Conservation (phyloP, 2,888 invertebrate genomes). For the Eueremaeus valkanovi region DNA sequence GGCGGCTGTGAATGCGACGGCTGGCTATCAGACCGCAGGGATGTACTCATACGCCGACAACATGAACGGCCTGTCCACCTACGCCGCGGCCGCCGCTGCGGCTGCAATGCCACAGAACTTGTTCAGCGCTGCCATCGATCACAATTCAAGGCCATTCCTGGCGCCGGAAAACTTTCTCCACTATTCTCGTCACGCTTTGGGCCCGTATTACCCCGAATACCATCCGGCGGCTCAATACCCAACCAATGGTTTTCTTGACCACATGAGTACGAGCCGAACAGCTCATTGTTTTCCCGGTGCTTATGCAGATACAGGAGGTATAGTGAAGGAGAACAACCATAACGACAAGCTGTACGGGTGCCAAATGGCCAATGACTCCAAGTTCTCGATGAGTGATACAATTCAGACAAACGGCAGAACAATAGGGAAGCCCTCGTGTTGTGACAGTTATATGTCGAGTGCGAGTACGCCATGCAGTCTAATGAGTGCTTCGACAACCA, state of each 20-base stretch:
- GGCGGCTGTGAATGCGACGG: conserved; percentile 44
- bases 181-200: conserved; percentile 68
- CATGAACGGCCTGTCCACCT: conserved; percentile 57
- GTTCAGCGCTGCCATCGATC: conserved; percentile 49
- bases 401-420: conserved; percentile 27
- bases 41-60: conserved; percentile 59
- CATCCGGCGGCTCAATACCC: conserved; percentile 42
- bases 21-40: conserved; percentile 25
- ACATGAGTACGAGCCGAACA: conserved; percentile 59
- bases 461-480: conserved; percentile 40
- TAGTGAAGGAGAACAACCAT: not conserved
- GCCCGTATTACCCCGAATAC: conserved; percentile 73
- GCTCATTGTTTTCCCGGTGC: conserved; percentile 51
- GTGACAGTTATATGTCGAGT: conserved; percentile 44
- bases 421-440: conserved; percentile 43
- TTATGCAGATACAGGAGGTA: not conserved
- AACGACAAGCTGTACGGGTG: conserved; percentile 44
- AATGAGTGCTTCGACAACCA: conserved; percentile 45
- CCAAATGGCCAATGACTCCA: conserved; percentile 52
- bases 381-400: conserved; percentile 50
- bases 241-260: conserved; percentile 59
- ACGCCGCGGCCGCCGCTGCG: conserved; percentile 55
- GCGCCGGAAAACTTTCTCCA: conserved; percentile 80
- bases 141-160: conserved; percentile 61
- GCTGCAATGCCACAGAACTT: conserved; percentile 46